Base-by-base conservation (phyloP, 2,888 invertebrate genomes). In the Cataglyphis livida region DNA sequence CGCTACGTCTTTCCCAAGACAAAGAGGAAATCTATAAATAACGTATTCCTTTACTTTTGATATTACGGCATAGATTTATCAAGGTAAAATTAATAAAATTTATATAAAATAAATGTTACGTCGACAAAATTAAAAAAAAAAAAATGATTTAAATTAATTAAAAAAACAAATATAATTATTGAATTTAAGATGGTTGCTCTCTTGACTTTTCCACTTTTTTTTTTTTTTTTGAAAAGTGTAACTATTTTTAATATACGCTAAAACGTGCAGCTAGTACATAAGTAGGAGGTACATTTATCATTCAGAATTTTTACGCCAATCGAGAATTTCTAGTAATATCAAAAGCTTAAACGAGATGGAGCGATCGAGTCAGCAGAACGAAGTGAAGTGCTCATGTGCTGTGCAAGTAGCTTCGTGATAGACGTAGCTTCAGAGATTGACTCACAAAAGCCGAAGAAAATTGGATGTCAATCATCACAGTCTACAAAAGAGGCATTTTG, bases 391-490 rank as follows among this genome's bases (percentile, higher is more conserved):
- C 78, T 44, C 59, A 59, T 70, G 44, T 59, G 71, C 59, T 41
- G 59, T 59, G 59, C 70, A 78, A 79, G 78, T 59, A 79, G 78
- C 44, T 70, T 44, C 59, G 71, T 59, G 78, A 70, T 79, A 59
- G 78, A 79, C 78, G 78, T 44, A 71, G 57, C 32, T 32, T 79
- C 59, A 21, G 78, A 59, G 78, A 79, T 79, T 71, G 78, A 79
- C 78, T 79, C 78, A 79, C 78, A 79, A 79, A 79, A 79, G 78
- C 78, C 59, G 78, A 79, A 59, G 78, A 79, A 79, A 79, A 79
- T 79, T 79, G 59, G 44, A 59, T 71, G 78, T 79, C 78, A 78
- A 78, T 78, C 78, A 78, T 44, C 51, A 21, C 57, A 70, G 32
- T 70, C 57, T 57, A 78, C 78, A 78, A 78, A 78, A 78, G 78